Percentiles rank a stretch among this genome's conserved stretches.
Conservation (phyloP, 2,797 vertebrate species). For the Pteronotus mesoamericanus region DNA sequence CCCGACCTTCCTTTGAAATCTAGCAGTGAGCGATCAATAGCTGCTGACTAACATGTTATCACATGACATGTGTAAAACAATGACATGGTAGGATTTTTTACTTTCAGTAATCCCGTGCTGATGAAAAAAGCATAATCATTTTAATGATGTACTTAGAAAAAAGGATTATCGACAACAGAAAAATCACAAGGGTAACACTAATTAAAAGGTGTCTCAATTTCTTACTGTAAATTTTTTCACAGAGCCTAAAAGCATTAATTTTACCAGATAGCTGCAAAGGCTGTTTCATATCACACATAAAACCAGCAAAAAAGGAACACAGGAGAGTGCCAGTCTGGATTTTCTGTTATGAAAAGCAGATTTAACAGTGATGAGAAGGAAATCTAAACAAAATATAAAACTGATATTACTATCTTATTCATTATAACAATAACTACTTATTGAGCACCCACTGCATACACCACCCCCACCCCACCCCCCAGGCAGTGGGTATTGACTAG, state of each 20-base stretch:
- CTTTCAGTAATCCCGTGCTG: constrained; percentile 75
- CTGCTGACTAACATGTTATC: constrained; percentile 76
- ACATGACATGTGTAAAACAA: constrained; percentile 52
- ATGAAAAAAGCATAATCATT: constrained; percentile 63
- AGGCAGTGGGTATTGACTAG: neutral
- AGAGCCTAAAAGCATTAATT: neutral
- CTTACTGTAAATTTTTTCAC: neutral
- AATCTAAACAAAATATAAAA: neutral
- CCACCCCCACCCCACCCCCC: neutral
- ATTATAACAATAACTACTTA: neutral
- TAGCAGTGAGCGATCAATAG: constrained; percentile 77
- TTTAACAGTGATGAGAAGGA: neutral
- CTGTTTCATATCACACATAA: neutral
- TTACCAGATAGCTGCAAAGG: neutral
- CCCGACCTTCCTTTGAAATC: constrained; percentile 83
- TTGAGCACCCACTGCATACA: neutral
- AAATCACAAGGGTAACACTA: constrained; percentile 28
- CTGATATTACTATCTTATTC: neutral
- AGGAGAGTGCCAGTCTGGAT: neutral
- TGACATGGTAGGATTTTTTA: constrained; percentile 70
- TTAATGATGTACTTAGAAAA: constrained; percentile 64
- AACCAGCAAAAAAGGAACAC: neutral
- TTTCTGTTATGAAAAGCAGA: neutral
- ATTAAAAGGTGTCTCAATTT: constrained; percentile 45
- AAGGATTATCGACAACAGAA: constrained; percentile 53